Conservation (phyloP, 2,113 vertebrate species). For the Cygnus atratus region DNA sequence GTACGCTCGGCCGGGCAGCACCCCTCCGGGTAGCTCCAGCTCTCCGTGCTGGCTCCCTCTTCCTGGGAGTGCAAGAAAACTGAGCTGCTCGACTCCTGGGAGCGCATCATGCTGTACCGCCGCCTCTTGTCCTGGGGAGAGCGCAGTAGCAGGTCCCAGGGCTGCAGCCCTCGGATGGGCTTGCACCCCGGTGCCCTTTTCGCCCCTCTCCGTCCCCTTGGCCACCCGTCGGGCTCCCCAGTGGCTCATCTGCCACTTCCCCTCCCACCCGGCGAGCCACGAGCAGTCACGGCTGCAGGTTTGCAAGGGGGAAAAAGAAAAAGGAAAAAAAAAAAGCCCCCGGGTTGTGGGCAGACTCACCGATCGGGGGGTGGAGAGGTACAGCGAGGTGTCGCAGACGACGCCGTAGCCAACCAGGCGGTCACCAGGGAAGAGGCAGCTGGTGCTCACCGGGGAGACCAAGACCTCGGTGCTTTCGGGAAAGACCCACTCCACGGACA, state of each 20-base stretch:
- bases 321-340: too few species aligned
- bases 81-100: conserved; percentile 89
- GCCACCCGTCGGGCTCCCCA: too few species aligned
- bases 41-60: conserved; percentile 71
- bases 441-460: conserved; percentile 85
- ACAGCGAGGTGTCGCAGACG: conserved; percentile 86
- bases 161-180: too few species aligned
- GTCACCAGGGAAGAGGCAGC: conserved; percentile 92
- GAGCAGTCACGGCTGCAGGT: too few species aligned
- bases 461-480: conserved; percentile 90
- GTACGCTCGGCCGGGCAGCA: conserved; percentile 49
- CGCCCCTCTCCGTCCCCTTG: too few species aligned
- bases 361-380: conserved; percentile 82
- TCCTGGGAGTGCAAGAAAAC: conserved; percentile 96
- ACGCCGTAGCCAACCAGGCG: conserved; percentile 86
- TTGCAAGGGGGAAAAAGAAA: too few species aligned
- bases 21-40: conserved; percentile 36
- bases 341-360: conserved; percentile 75
- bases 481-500: conserved; percentile 93
- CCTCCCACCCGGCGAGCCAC: background rate
- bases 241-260: background rate
- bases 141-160: background rate
- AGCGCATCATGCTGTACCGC: conserved; percentile 86
- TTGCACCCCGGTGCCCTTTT: background rate
- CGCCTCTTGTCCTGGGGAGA: conserved; percentile 85